Conservation (phyloP, 2,113 vertebrate genomes). For the Acrocephalus arundinaceus region DNA sequence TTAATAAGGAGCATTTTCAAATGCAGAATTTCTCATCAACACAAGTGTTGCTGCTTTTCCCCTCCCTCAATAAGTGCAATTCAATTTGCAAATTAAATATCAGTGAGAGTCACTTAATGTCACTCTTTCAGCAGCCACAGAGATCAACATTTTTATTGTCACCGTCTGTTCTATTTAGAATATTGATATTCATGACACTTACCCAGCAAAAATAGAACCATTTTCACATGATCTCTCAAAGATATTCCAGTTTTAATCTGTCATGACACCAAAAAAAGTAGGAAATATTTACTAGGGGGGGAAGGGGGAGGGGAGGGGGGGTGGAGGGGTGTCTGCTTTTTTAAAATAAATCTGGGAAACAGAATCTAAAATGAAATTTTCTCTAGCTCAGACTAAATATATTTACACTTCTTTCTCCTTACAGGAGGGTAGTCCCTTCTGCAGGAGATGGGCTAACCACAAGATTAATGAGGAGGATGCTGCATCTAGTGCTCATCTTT, state of each 20-base stretch:
- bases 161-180: neutral
- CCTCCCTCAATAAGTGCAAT: neutral
- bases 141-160: slow-evolving; percentile 26
- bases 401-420: neutral
- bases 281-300: neutral
- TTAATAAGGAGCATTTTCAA: slow-evolving; percentile 22
- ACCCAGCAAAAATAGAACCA: neutral
- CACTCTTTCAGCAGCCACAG: neutral
- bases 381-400: neutral
- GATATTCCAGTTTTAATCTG: neutral
- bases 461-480: neutral
- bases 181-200: slow-evolving; percentile 12
- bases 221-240: slow-evolving; percentile 8
- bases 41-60: neutral
- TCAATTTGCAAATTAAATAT: slow-evolving; percentile 29
- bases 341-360: neutral
- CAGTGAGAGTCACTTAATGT: neutral
- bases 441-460: neutral
- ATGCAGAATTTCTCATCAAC: slow-evolving; percentile 38
- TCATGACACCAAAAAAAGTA: neutral
- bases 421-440: neutral
- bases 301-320: no score
- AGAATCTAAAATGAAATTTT: neutral
- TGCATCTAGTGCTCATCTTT: neutral
- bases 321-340: neutral